Percentiles rank a stretch among this genome's conserved stretches.
Evolutionary conservation across 2,888 invertebrate species (phyloP).

Genomic region (Campaea margaritaria): DNA sequence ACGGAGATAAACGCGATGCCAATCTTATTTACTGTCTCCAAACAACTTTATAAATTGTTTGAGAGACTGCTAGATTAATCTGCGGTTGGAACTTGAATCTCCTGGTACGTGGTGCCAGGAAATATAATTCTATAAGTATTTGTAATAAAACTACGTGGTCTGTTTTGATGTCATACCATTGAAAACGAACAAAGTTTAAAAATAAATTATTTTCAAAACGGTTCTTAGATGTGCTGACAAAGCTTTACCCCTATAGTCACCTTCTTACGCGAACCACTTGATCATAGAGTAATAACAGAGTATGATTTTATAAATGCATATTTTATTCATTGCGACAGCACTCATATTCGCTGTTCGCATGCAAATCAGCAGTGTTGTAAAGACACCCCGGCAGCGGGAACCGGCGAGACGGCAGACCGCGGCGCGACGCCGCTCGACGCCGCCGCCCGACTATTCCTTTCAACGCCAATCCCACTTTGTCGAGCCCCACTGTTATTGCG

Average conservation of each 20-base stretch:
- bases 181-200: too few species aligned
- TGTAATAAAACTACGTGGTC: too few species aligned
- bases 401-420: constrained; percentile 13
- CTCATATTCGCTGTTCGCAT: constrained; percentile 31
- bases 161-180: too few species aligned
- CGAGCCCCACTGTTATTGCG: constrained; percentile 66
- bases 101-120: too few species aligned
- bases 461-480: constrained; percentile 61
- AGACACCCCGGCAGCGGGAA: constrained; percentile 10
- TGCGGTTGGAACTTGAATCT: too few species aligned
- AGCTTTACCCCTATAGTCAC: not conserved
- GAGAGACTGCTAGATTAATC: constrained; percentile 14
- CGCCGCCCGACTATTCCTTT: constrained; percentile 44
- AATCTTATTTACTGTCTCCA: constrained; percentile 45
- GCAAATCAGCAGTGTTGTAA: constrained; percentile 41
- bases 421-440: constrained; percentile 1
- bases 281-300: constrained; percentile 10
- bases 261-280: not conserved
- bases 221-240: not conserved
- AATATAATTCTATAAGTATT: too few species aligned
- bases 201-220: too few species aligned
- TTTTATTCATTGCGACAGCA: constrained; percentile 32
- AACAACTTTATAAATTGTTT: constrained; percentile 26
- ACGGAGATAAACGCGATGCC: constrained; percentile 57
- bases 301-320: constrained; percentile 36